These are phyloP conservation scores for Sarcophaga rosellei DNA, from an alignment of 2,888 invertebrate genomes.

Conservation along the genomic window DNA sequence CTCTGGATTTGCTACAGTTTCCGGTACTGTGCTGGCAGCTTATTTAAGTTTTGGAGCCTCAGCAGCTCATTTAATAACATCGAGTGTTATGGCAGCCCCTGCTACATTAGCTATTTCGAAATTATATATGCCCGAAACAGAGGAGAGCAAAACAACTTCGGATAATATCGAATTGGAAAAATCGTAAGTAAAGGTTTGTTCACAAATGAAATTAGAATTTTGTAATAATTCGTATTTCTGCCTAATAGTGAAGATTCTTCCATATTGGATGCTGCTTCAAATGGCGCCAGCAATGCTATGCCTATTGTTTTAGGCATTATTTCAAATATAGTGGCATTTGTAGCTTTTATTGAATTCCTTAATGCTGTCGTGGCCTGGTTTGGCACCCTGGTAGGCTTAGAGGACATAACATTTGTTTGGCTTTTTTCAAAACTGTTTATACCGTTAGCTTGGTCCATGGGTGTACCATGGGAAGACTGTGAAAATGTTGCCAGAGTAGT, in stretches of 20 bases:
- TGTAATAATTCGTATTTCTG: slow-evolving; percentile 38
- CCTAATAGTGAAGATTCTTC: slow-evolving; percentile 88
- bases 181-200: slow-evolving; percentile 83
- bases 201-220: not conserved
- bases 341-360: slow-evolving; percentile 92
- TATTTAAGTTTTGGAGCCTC: slow-evolving; percentile 95
- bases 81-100: slow-evolving; percentile 98
- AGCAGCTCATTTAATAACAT: slow-evolving; percentile 93
- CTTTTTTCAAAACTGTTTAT: slow-evolving; percentile 94
- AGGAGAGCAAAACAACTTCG: slow-evolving; percentile 88
- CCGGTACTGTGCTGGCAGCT: slow-evolving; percentile 95
- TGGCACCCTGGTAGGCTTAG: slow-evolving; percentile 88
- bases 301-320: slow-evolving; percentile 92
- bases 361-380: slow-evolving; percentile 92
- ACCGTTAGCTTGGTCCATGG: slow-evolving; percentile 95
- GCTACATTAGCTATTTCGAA: slow-evolving; percentile 95
- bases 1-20: slow-evolving; percentile 97
- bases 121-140: slow-evolving; percentile 95
- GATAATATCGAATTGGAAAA: slow-evolving; percentile 88
- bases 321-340: slow-evolving; percentile 95
- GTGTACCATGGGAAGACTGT: slow-evolving; percentile 85
- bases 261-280: slow-evolving; percentile 93
- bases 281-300: slow-evolving; percentile 92
- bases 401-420: slow-evolving; percentile 85
- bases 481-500: slow-evolving; percentile 90